A percentile compares a stretch with the other conserved stretches of the same genome.
Conservation (phyloP, 2,113 vertebrate genomes). For the Apistogramma diplotaenia region DNA sequence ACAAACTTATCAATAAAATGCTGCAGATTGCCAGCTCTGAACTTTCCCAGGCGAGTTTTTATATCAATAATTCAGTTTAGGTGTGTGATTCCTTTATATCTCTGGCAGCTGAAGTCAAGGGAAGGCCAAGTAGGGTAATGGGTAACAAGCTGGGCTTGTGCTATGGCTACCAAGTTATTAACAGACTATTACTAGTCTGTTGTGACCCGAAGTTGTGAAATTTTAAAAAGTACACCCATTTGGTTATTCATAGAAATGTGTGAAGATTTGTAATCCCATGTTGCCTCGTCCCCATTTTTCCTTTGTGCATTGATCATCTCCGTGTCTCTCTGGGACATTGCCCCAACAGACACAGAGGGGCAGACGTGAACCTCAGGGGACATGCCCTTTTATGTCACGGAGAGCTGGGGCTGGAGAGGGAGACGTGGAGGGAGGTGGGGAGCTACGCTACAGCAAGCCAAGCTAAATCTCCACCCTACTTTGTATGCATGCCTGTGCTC, state of each 20-base stretch:
- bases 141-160: conserved; percentile 1
- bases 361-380: conserved; percentile 55
- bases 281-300: neutral
- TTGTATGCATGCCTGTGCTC: conserved; percentile 66
- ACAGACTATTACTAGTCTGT: neutral
- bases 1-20: conserved; percentile 50
- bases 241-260: neutral
- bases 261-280: conserved; percentile 1
- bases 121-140: conserved; percentile 39
- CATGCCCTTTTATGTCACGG: conserved; percentile 60
- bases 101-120: conserved; percentile 25
- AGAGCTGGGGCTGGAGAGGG: conserved; percentile 11
- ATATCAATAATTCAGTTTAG: conserved; percentile 61
- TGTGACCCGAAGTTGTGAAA: conserved; percentile 15
- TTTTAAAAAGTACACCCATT: neutral
- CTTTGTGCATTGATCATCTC: neutral
- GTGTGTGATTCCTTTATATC: conserved; percentile 16
- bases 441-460: conserved; percentile 48
- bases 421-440: conserved; percentile 25
- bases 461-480: conserved; percentile 62
- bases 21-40: conserved; percentile 27
- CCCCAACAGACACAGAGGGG: conserved; percentile 25
- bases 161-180: conserved; percentile 5
- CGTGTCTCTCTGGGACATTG: conserved; percentile 23
- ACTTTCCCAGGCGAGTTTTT: conserved; percentile 20